Conservation (phyloP, 2,888 invertebrate genomes). For the Liodrosophila aerea region DNA sequence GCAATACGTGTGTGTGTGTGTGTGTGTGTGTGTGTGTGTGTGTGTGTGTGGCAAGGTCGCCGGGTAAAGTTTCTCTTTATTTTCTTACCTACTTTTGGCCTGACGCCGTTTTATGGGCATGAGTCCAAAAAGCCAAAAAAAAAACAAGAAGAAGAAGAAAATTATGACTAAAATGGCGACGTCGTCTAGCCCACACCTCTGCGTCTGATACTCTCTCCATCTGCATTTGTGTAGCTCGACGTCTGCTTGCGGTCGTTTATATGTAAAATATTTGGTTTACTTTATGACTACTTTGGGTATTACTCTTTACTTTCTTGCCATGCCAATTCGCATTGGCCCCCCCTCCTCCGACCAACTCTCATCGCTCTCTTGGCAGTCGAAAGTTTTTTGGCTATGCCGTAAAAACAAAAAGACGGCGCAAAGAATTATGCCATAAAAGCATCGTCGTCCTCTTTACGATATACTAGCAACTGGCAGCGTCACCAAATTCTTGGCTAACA, state of each 20-base stretch:
- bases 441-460: conserved; percentile 51
- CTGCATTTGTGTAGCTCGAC: conserved; percentile 31
- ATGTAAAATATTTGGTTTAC: conserved; percentile 75
- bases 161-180: conserved; percentile 70
- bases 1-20: conserved; percentile 24
- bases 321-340: conserved; percentile 57
- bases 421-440: conserved; percentile 75
- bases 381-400: conserved; percentile 43
- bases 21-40: no score
- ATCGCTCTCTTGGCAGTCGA: conserved; percentile 23
- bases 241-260: conserved; percentile 73
- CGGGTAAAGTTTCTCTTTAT: conserved; percentile 36
- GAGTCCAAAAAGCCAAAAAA: conserved; percentile 31
- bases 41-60: conserved; percentile 63
- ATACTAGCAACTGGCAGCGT: conserved; percentile 28
- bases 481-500: conserved; percentile 36
- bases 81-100: conserved; percentile 59
- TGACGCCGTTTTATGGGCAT: conserved; percentile 66
- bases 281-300: conserved; percentile 76
- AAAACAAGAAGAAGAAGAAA: conserved; percentile 28
- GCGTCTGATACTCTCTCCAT: not conserved
- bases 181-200: conserved; percentile 59
- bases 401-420: conserved; percentile 62
- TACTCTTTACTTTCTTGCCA: conserved; percentile 74
- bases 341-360: not conserved